Percentiles rank a stretch among this genome's conserved stretches.
phyloP scores from a whole-genome alignment of 2,888 invertebrate species.

The Netelia inedita region DNA sequence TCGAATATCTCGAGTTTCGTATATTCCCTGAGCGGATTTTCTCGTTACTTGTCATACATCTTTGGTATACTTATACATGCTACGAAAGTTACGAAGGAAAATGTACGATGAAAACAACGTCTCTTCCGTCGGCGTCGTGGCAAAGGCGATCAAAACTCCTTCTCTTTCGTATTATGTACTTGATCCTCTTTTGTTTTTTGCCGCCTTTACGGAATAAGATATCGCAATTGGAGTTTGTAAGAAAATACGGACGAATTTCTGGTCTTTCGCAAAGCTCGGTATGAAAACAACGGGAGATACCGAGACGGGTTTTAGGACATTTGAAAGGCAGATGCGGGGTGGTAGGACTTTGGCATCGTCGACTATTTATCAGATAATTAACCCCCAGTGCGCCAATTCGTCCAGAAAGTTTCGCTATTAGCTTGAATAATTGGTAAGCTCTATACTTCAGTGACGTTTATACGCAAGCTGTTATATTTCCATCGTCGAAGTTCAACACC shows the following conservation, averaged over 20 bases:
- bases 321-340: neutral
- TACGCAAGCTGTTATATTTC: slow-evolving; percentile 2
- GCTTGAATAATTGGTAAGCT: slow-evolving; percentile 69
- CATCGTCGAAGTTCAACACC: slow-evolving; percentile 52
- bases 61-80: neutral
- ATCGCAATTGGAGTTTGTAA: neutral
- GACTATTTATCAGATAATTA: slow-evolving; percentile 71
- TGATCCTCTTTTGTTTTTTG: slow-evolving; percentile 18
- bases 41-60: slow-evolving; percentile 2
- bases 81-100: neutral
- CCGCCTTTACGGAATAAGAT: neutral
- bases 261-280: neutral
- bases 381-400: slow-evolving; percentile 39
- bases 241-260: slow-evolving; percentile 1
- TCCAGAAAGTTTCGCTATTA: slow-evolving; percentile 71
- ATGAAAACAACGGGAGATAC: neutral
- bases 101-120: neutral
- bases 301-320: neutral
- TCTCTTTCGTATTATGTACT: slow-evolving; percentile 5
- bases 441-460: slow-evolving; percentile 21
- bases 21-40: slow-evolving; percentile 45
- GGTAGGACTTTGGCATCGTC: slow-evolving; percentile 46
- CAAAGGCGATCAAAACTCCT: slow-evolving; percentile 28
- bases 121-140: neutral
- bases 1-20: slow-evolving; percentile 27